Conservation (phyloP, 2,113 vertebrate genomes). For the Butastur rufipennis region DNA sequence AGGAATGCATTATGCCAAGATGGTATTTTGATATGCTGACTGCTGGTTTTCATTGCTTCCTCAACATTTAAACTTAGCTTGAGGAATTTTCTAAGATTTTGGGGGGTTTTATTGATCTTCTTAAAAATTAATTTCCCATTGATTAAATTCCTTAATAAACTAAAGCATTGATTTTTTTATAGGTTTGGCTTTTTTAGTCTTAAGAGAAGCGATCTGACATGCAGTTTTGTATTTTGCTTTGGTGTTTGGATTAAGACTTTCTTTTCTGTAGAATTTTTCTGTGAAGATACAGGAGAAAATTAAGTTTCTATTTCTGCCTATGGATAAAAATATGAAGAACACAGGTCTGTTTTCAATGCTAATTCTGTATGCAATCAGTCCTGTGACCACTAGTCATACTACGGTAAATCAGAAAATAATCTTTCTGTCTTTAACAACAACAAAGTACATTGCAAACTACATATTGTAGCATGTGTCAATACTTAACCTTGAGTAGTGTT, state of each 20-base stretch:
- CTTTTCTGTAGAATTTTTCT: background rate
- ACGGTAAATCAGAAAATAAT: background rate
- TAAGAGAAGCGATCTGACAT: background rate
- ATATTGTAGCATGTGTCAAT: background rate
- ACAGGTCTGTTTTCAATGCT: background rate
- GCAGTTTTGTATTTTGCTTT: background rate
- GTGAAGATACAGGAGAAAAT: background rate
- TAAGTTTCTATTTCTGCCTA: background rate
- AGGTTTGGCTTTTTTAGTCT: background rate
- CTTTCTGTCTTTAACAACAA: background rate
- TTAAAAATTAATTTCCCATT: background rate
- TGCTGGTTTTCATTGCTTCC: background rate
- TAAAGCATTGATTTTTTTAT: background rate
- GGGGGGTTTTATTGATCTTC: background rate
- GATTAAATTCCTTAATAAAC: background rate
- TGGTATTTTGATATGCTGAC: background rate
- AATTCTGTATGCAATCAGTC: background rate
- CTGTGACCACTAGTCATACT: background rate
- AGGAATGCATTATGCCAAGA: background rate
- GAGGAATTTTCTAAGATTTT: background rate
- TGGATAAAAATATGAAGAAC: background rate
- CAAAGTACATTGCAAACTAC: background rate
- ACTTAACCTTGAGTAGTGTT: background rate
- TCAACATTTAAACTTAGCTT: background rate
- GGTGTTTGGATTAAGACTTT: background rate